Evolutionary conservation across 2,797 vertebrate genomes (phyloP), one percentile per base, ranked within the genome.

Genomic region (Acrossocheilus fasciatus): DNA sequence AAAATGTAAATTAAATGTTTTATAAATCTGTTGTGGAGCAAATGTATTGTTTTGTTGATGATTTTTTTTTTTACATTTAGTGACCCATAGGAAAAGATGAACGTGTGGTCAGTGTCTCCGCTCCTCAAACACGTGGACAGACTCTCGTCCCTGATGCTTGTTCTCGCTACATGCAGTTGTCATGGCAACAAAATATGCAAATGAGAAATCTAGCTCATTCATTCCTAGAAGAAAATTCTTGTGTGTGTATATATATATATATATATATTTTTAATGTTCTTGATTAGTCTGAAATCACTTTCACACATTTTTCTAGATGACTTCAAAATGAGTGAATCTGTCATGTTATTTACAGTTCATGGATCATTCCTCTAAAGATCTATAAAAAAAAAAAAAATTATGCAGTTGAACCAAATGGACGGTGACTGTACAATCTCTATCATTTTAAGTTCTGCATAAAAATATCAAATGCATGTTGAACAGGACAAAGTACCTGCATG

Each of bases 111-210:
- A 23, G 47, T 12, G 74, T 80, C 45, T 70, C 30, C 3, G 45
- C 50, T 66, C 79, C 39, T 62, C 50, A 41, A 10, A 80, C 54
- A 30, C 50, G 45, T 50, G 81, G 81, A 64, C 18, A 57, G n/a
- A 30, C 34, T 68, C 43, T 41, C 45, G 2, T 52, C 45, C 23
- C 34, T 8, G 0, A 15, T 69, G 75, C 36, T 43, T 77, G 74
- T 34, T 50, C 52, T 81, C 50, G 30, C 82, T 20, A 73, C 76
- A 15, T 26, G 39, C 59, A 17, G 88, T 89, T 86, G 90, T 78
- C 82, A 87, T 84, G 87, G 80, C 41, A 87, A 90, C 87, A 54
- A 59, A 68, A 84, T 88, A 77, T 88, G 83, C 47, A 75, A 78
- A 81, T 85, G 79, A 69, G 30, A 76, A 47, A 47, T n/a, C 30